phyloP scores from a whole-genome alignment of 1,140 invertebrate species.

The Homalodisca vitripennis region DNA sequence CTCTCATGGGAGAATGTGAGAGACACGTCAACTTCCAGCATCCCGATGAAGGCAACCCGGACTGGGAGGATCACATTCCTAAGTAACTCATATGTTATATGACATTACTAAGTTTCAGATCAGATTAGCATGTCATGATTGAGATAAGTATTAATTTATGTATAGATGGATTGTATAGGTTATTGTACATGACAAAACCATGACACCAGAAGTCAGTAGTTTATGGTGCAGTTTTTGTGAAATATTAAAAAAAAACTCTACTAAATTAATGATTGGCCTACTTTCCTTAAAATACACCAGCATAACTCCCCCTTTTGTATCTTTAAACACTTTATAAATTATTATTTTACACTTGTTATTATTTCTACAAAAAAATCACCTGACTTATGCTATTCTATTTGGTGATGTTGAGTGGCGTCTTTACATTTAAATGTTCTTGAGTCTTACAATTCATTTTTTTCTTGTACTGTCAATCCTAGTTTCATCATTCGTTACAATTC shows the following conservation, averaged over 20 bases:
- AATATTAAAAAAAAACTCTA: neutral
- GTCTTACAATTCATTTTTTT: no score
- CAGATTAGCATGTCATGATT: neutral
- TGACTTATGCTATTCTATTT: no score
- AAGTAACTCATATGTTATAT: slow-evolving; percentile 50
- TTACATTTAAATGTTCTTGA: no score
- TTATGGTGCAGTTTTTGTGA: neutral
- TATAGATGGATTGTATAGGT: neutral
- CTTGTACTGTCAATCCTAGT: no score
- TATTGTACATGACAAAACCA: neutral
- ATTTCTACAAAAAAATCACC: no score
- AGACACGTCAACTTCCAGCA: slow-evolving; percentile 61
- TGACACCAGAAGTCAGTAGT: no score
- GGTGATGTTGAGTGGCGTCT: no score
- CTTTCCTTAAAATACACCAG: no score
- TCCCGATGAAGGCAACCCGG: slow-evolving; percentile 53
- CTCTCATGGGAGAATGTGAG: slow-evolving; percentile 73
- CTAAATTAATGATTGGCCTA: neutral
- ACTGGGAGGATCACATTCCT: slow-evolving; percentile 69
- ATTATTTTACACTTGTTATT: no score
- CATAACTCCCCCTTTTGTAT: no score
- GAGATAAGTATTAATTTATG: neutral
- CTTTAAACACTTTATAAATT: no score
- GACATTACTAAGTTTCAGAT: neutral
- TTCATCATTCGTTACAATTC: no score